These are phyloP conservation scores for Lagria hirta DNA, from an alignment of 2,888 invertebrate species.

Conservation along the genomic window DNA sequence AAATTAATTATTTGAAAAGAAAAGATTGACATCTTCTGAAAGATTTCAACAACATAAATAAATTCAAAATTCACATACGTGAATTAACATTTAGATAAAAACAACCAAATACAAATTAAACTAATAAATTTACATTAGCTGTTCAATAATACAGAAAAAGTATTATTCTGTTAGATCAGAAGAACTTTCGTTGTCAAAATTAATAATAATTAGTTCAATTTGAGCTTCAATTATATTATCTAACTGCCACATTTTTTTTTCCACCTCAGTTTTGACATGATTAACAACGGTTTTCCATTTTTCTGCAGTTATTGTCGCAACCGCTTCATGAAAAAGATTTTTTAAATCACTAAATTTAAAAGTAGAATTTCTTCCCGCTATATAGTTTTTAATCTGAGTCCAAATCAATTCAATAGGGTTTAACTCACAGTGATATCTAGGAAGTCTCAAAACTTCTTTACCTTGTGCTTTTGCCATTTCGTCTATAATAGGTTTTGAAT, in stretches of 20 bases:
- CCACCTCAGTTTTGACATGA: constrained; percentile 23
- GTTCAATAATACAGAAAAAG: too few species aligned
- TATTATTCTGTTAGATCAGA: too few species aligned
- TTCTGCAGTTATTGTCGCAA: constrained; percentile 19
- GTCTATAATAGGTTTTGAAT: constrained; percentile 38
- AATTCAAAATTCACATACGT: too few species aligned
- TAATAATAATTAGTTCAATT: constrained; percentile 21
- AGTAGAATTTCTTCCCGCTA: constrained; percentile 25
- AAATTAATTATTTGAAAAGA: too few species aligned
- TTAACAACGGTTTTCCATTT: constrained; percentile 24
- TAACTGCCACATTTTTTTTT: constrained; percentile 29
- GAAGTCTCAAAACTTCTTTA: constrained; percentile 40
- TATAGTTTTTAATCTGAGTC: constrained; percentile 29
- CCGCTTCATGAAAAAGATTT: constrained; percentile 17
- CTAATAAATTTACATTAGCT: too few species aligned
- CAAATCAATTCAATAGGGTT: constrained; percentile 41
- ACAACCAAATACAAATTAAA: too few species aligned
- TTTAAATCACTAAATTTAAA: constrained; percentile 30
- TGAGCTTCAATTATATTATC: constrained; percentile 26
- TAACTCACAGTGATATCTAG: constrained; percentile 43
- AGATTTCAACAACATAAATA: too few species aligned
- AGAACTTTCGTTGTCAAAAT: too few species aligned
- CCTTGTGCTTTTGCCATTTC: constrained; percentile 38
- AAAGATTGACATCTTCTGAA: too few species aligned
- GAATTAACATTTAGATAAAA: too few species aligned